Conservation (phyloP, 2,113 vertebrate species). For the Casuarius casuarius region DNA sequence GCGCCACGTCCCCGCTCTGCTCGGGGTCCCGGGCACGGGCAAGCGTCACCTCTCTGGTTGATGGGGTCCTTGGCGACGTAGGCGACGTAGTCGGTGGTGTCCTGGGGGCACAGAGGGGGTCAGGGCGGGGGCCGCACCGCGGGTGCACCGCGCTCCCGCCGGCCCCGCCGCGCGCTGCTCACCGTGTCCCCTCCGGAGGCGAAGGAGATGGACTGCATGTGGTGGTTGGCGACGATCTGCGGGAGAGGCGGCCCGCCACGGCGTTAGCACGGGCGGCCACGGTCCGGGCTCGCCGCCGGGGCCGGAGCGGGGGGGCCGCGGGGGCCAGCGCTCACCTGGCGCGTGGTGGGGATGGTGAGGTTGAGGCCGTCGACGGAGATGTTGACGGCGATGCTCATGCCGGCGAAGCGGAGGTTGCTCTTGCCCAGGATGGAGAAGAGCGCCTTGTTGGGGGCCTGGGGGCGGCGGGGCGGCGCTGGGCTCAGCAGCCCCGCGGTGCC, state of each 20-base stretch:
- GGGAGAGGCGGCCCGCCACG: rapidly evolving
- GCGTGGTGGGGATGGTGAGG: constrained; percentile 90
- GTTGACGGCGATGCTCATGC: constrained; percentile 92
- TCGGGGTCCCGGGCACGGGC: rapidly evolving
- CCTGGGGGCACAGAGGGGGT: constrained; percentile 75
- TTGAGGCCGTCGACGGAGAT: constrained; percentile 93
- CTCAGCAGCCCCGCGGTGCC: background rate
- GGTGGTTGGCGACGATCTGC: constrained; percentile 90
- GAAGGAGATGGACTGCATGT: constrained; percentile 90
- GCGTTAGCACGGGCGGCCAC: rapidly evolving
- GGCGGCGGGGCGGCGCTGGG: rapidly evolving
- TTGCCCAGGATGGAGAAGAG: constrained; percentile 92
- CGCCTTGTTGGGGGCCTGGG: constrained; percentile 87
- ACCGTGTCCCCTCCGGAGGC: constrained; percentile 90
- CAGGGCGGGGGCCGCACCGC: background rate
- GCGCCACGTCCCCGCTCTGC: background rate
- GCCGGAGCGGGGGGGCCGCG: background rate
- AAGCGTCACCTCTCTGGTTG: constrained; percentile 81
- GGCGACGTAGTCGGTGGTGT: constrained; percentile 85
- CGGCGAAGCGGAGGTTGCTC: constrained; percentile 93
- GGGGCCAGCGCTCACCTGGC: constrained; percentile 80
- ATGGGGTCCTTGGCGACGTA: constrained; percentile 86
- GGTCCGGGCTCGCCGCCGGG: rapidly evolving
- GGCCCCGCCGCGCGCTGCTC: background rate
- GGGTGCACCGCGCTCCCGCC: too few species aligned